A percentile compares a stretch with the other conserved stretches of the same genome.
Evolutionary conservation across 64 coral and sea anemone species (phyloP).

Genomic region (Stichodactyla mertensii): DNA sequence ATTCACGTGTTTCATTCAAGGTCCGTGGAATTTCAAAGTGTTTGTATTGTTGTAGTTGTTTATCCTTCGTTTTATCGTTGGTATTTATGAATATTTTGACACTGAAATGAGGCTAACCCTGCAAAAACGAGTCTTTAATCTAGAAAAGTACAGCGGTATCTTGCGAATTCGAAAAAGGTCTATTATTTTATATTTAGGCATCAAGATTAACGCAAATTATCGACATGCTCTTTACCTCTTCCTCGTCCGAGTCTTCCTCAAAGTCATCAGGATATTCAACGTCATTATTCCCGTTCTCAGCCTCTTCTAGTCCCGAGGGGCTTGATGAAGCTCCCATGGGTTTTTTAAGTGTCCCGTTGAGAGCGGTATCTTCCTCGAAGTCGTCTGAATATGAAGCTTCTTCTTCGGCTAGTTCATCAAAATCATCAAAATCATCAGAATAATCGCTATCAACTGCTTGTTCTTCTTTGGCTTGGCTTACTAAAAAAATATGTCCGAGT

Average conservation of each 20-base stretch:
- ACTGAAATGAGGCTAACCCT: too few relatives aligned
- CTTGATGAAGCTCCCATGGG: constrained; percentile 29
- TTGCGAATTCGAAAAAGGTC: too few relatives aligned
- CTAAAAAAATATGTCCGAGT: neutral
- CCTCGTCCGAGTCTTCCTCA: constrained; percentile 74
- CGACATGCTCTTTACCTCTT: constrained; percentile 15
- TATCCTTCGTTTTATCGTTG: too few relatives aligned
- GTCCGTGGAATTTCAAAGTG: too few relatives aligned
- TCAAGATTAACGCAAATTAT: too few relatives aligned
- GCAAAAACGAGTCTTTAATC: too few relatives aligned
- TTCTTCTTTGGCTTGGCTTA: neutral
- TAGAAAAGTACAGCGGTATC: too few relatives aligned
- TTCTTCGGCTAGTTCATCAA: constrained; percentile 59
- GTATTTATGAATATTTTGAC: too few relatives aligned
- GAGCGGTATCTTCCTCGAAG: constrained; percentile 52
- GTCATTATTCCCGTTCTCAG: constrained; percentile 21
- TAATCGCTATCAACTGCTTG: constrained; percentile 47
- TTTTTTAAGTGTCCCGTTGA: constrained; percentile 41
- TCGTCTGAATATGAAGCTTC: constrained; percentile 63
- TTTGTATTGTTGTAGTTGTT: too few relatives aligned
- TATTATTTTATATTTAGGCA: too few relatives aligned
- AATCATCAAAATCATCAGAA: constrained; percentile 83
- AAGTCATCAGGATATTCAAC: constrained; percentile 79
- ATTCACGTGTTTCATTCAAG: too few relatives aligned
- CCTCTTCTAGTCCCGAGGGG: constrained; percentile 20